Base-by-base conservation (phyloP, 2,797 vertebrate genomes). In the Sandelia bainsii region DNA sequence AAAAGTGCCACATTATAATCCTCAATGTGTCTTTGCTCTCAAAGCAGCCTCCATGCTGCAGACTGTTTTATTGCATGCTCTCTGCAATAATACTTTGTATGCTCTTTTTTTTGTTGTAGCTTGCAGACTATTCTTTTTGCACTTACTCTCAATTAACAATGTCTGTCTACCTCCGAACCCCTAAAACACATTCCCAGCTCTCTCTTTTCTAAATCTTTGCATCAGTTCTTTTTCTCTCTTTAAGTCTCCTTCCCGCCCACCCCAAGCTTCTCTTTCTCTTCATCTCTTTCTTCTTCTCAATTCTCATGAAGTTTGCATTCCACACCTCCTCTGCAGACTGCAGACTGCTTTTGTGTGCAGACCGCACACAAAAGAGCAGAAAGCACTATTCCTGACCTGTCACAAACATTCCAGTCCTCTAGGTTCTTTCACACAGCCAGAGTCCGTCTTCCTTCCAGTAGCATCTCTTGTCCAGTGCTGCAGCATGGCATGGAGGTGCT, bases 221-320 rank as follows among this genome's bases (percentile, higher is more conserved):
- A 34, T 32, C 74, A 25, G 69, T 76, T 75, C 60, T 78, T 85
- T 44, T 44, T 54, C 73, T 54, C 23, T 71, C 69, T 83, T 77
- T 45, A 34, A 75, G 69, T 62, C 56, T 62, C 39, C 44, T 74
- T 62, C 72, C 70, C 69, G 0, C 81, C 62, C 59, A 51, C 82
- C 80, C 85, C 71, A 75, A 77, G 69, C 82, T 79, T 70, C 70
- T 76, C 79, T 78, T 81, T 77, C 46, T 52, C 63, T 81, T 65
- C 54, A 39, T 89, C 77, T 71, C 79, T 92, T 87, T 87, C 79
- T 69, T 74, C 34, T 61, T 73, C 58, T 75, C 73, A 82, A 81
- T 85, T 91, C 90, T 92, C 87, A 75, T 85, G 78, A 91, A 91
- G 92, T 94, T 94, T 94, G 89, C 93, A 95, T 95, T 95, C 94